Base-by-base conservation (phyloP, 2,113 vertebrate genomes). In the Cebidichthys violaceus region DNA sequence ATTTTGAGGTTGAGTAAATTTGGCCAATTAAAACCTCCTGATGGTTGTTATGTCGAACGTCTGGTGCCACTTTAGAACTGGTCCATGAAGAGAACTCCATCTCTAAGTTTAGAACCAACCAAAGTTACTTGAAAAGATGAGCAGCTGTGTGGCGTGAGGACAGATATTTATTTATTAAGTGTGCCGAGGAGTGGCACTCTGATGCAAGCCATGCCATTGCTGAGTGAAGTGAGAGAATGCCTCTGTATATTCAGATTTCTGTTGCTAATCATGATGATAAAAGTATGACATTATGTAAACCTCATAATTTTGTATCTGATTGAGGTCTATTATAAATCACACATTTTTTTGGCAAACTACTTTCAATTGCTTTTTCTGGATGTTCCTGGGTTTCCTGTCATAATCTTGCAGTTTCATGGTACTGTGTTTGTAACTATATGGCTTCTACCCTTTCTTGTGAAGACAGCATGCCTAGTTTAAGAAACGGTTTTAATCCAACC, bases 61-160 rank as follows among this genome's bases (percentile, higher is more conserved):
- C 65, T 81, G 4, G 65, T 75, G 87, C 75, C 88, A 78, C 83
- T 67, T 86, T 70, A 73, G 45, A 61, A 75, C 41, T 55, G 68
- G 80, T 71, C 77, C 47, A 60, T n/a, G 24, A 67, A 50, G 74
- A 89, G 66, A 79, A 45, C 59, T 79, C 7, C 6, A 18, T 68
- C 43, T 75, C 39, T 55, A 33, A 64, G 52, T 79, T 86, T 27
- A 86, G 22, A 82, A 52, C 43, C 69, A 79, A 87, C 85, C 85
- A 86, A 88, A 88, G 90, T 90, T 83, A 85, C 86, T 87, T 82
- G 83, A 84, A 81, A 85, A 72, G 68, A 71, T 17, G 11, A 82
- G 83, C 89, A 85, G 77, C 82, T 88, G 68, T 74, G 65, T 71
- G 22, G 62, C n/a, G n/a, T n/a, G n/a, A n/a, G 69, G 74, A 57